A percentile compares a stretch with the other conserved stretches of the same genome.
Evolutionary conservation across 2,797 vertebrate genomes (phyloP).

Genomic region (Threskiornis aethiopicus): DNA sequence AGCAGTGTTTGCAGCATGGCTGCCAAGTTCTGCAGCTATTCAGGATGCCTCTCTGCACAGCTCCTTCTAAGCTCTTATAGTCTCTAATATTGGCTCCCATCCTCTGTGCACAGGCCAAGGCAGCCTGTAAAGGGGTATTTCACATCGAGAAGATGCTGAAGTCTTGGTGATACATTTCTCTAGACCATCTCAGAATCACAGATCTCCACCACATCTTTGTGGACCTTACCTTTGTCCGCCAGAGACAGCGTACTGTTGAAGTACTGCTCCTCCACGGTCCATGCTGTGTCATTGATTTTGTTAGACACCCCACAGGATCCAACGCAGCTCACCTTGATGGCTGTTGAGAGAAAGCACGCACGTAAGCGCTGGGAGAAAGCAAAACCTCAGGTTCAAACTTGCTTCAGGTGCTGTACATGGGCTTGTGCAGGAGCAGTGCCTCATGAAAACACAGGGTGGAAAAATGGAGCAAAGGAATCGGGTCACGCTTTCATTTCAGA

Average conservation of each 20-base stretch:
- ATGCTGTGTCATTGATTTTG: constrained; percentile 86
- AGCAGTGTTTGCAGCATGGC: background rate
- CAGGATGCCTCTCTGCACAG: background rate
- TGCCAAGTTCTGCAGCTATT: background rate
- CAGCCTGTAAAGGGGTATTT: background rate
- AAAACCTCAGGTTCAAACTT: background rate
- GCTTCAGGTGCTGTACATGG: background rate
- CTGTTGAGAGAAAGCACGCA: constrained; percentile 67
- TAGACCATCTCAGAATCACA: background rate
- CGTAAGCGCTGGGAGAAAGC: background rate
- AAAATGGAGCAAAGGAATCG: background rate
- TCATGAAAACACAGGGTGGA: background rate
- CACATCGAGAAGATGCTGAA: background rate
- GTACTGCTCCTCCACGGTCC: constrained; percentile 91
- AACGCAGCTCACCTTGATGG: constrained; percentile 92
- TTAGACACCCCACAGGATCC: constrained; percentile 92
- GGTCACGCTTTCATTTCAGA: background rate
- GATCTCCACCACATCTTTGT: background rate
- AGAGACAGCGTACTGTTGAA: constrained; percentile 90
- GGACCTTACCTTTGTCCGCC: constrained; percentile 89
- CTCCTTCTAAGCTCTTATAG: background rate
- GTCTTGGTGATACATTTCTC: background rate
- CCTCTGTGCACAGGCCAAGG: background rate
- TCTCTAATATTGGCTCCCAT: background rate
- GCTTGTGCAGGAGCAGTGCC: background rate